Percentiles rank a stretch among this genome's conserved stretches.
phyloP scores from a whole-genome alignment of 2,888 invertebrate genomes.

The Xestia c-nigrum region DNA sequence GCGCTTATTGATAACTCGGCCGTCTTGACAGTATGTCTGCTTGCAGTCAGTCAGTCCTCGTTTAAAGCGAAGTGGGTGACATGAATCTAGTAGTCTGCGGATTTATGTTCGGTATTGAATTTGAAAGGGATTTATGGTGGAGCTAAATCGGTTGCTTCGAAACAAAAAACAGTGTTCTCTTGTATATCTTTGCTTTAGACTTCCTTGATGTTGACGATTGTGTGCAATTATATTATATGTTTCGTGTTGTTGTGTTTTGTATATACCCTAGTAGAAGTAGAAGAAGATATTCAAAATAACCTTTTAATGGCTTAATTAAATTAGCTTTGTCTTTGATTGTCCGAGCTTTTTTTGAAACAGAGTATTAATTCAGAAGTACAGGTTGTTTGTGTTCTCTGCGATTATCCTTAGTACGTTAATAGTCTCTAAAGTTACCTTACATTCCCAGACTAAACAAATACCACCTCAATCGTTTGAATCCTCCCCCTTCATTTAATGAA shows the following conservation, averaged over 20 bases:
- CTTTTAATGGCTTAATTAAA: not conserved
- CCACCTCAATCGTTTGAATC: not conserved
- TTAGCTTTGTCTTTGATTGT: not conserved
- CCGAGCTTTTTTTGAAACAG: not conserved
- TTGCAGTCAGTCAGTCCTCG: conserved; percentile 50
- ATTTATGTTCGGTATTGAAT: conserved; percentile 36
- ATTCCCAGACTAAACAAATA: conserved; percentile 12
- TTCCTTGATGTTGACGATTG: not conserved
- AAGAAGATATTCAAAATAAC: not conserved
- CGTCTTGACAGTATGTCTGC: conserved; percentile 55
- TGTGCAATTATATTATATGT: not conserved
- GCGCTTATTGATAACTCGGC: conserved; percentile 63
- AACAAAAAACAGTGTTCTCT: not conserved
- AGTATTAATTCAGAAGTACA: not conserved
- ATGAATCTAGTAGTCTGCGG: conserved; percentile 46
- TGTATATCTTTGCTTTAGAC: not conserved
- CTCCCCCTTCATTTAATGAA: conserved; percentile 40
- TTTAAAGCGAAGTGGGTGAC: conserved; percentile 59
- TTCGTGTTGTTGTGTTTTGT: not conserved
- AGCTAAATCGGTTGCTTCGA: not conserved
- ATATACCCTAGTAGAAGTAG: not conserved
- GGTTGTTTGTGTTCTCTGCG: not conserved
- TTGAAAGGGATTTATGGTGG: conserved; percentile 37
- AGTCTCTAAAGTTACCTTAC: not conserved
- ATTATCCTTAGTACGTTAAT: not conserved